Evolutionary conservation across 2,797 vertebrate genomes (phyloP).

Genomic region (Sciurus carolinensis): DNA sequence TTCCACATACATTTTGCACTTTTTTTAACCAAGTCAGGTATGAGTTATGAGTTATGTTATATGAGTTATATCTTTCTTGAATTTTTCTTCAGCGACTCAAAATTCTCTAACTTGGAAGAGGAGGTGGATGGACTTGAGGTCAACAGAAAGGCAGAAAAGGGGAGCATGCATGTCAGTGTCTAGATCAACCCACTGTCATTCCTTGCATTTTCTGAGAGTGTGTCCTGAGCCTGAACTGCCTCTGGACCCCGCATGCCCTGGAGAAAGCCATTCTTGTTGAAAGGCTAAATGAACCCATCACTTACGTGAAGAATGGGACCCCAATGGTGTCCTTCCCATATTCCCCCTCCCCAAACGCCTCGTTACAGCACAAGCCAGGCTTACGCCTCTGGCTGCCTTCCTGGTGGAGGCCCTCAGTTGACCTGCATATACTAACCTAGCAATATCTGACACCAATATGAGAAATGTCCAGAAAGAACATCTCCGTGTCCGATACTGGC

Average conservation of each 20-base stretch:
- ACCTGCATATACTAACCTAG: neutral
- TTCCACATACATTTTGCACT: neutral
- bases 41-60: neutral
- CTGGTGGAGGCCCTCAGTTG: neutral
- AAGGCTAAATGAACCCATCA: slow-evolving; percentile 62
- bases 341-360: rapidly evolving
- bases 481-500: slow-evolving; percentile 74
- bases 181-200: neutral
- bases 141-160: neutral
- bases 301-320: slow-evolving; percentile 29
- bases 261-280: slow-evolving; percentile 59
- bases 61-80: neutral
- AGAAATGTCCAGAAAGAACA: slow-evolving; percentile 5
- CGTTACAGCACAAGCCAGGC: neutral
- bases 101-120: neutral
- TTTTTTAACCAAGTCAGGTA: neutral
- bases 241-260: neutral
- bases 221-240: slow-evolving; percentile 14
- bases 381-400: neutral
- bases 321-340: neutral
- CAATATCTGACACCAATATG: neutral
- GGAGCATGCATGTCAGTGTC: neutral
- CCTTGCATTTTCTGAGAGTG: neutral
- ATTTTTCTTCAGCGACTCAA: neutral
- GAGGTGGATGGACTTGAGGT: neutral